These are phyloP conservation scores for Eubasilissa regina DNA, from an alignment of 1,140 invertebrate genomes.

Conservation along the genomic window DNA sequence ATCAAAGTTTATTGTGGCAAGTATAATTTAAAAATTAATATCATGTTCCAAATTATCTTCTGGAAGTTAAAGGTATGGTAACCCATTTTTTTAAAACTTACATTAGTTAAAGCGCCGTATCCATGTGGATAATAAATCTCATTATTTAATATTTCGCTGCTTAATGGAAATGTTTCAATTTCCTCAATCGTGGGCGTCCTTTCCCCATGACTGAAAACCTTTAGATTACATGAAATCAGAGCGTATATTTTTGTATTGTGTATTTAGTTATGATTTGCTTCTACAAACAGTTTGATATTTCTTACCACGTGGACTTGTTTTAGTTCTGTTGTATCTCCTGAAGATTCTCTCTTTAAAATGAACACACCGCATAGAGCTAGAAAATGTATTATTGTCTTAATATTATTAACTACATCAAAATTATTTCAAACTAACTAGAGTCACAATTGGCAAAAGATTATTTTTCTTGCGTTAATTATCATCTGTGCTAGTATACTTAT, in stretches of 20 bases:
- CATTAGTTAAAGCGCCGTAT: constrained; percentile 72
- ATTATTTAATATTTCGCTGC: constrained; percentile 64
- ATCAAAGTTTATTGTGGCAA: no score
- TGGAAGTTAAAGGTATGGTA: no score
- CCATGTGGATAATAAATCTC: constrained; percentile 70
- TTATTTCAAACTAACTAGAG: no score
- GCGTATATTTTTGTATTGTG: neutral
- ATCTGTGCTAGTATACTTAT: no score
- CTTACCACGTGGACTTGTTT: constrained; percentile 71
- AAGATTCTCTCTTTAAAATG: constrained; percentile 66
- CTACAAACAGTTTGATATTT: constrained; percentile 1
- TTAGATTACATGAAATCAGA: neutral
- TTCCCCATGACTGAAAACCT: constrained; percentile 75
- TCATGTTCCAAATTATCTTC: no score
- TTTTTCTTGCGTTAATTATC: no score
- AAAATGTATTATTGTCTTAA: constrained; percentile 22
- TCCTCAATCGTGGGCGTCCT: constrained; percentile 70
- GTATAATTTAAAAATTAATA: no score
- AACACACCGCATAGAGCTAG: constrained; percentile 71
- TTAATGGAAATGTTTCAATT: constrained; percentile 67
- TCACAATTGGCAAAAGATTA: no score
- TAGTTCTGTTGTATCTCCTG: constrained; percentile 67
- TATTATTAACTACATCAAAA: neutral
- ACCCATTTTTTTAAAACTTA: constrained; percentile 54
- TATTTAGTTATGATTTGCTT: constrained; percentile 20